Conservation (phyloP, 1,140 invertebrate species). For the Drosophila lini region DNA sequence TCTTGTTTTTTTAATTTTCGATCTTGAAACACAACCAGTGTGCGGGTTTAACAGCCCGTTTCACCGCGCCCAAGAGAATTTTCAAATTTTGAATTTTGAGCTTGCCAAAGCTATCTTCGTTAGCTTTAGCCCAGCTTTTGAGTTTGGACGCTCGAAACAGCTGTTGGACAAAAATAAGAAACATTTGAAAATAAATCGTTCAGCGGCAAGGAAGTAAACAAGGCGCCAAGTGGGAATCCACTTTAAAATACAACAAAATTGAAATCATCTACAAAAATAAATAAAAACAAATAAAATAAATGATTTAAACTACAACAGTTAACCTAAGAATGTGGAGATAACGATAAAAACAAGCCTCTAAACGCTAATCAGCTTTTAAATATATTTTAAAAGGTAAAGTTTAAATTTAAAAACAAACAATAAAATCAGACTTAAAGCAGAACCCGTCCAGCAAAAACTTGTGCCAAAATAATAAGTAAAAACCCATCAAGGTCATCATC, state of each 20-base stretch:
- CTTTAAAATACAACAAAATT: neutral
- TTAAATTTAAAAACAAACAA: neutral
- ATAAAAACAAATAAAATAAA: no score
- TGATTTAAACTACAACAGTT: neutral
- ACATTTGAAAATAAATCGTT: constrained; percentile 79
- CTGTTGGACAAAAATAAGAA: constrained; percentile 43
- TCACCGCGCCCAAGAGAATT: neutral
- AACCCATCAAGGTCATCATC: constrained; percentile 37
- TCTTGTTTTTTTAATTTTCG: no score
- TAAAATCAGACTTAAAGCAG: neutral
- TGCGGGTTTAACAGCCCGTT: neutral
- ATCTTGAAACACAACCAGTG: neutral
- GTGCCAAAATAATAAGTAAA: neutral
- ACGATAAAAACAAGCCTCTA: neutral
- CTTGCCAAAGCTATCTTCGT: neutral
- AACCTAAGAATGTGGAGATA: neutral
- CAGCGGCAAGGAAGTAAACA: constrained; percentile 65
- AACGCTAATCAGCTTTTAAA: neutral
- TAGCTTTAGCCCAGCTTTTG: neutral
- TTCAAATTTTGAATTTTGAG: neutral
- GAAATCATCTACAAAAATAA: neutral
- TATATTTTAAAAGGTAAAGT: neutral
- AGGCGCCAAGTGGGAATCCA: neutral
- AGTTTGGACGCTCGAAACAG: constrained; percentile 37
- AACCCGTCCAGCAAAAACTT: neutral